Evolutionary conservation across 92 coral and sea anemone genomes (phyloP).

Genomic region (Palythoa grandis): DNA sequence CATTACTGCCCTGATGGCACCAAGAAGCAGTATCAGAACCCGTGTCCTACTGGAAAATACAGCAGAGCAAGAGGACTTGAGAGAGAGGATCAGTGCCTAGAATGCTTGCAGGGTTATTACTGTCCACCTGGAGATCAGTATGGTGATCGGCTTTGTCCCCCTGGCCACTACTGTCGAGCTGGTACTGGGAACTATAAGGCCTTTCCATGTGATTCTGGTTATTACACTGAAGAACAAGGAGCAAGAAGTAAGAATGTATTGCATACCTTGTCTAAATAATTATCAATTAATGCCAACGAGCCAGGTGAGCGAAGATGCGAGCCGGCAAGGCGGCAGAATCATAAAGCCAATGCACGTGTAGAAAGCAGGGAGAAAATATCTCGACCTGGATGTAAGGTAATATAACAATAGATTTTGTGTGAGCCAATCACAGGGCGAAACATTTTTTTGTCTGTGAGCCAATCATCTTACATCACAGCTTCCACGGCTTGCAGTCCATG

Average conservation of each 20-base stretch:
- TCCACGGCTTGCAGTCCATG: too few species aligned
- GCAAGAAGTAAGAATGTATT: constrained; percentile 72
- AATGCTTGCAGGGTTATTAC: constrained; percentile 78
- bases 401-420: too few species aligned
- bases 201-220: constrained; percentile 77
- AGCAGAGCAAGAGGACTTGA: constrained; percentile 77
- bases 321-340: too few species aligned
- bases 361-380: too few species aligned
- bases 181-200: constrained; percentile 50
- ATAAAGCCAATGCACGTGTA: too few species aligned
- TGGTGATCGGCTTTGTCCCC: constrained; percentile 85
- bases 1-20: constrained; percentile 89
- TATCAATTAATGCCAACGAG: too few species aligned
- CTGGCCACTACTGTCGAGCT: constrained; percentile 81
- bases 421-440: too few species aligned
- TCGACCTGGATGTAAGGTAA: too few species aligned
- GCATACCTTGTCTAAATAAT: too few species aligned
- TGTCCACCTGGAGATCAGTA: constrained; percentile 85
- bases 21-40: constrained; percentile 72
- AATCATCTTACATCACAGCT: too few species aligned
- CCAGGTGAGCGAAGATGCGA: too few species aligned
- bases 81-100: constrained; percentile 77
- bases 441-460: too few species aligned
- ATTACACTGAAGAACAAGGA: constrained; percentile 93
- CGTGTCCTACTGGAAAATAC: constrained; percentile 85